Percentiles rank a stretch among this genome's conserved stretches.
phyloP scores from a whole-genome alignment of 1,140 invertebrate species.

The Lamellibrachia luymesi region DNA sequence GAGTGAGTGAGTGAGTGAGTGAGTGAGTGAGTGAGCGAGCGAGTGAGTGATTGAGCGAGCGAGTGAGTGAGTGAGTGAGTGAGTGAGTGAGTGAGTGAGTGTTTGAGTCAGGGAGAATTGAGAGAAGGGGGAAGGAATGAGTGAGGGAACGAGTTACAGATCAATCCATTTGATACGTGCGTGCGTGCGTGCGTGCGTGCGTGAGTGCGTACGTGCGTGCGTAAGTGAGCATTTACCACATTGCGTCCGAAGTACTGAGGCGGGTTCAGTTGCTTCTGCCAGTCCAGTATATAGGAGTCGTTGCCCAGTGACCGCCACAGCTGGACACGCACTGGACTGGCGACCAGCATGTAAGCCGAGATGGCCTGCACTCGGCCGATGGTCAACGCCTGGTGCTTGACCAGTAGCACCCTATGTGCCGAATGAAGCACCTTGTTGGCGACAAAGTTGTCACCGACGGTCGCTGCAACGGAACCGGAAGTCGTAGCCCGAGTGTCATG shows the following conservation, averaged over 20 bases:
- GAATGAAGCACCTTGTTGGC: background rate
- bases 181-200: background rate
- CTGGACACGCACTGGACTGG: background rate
- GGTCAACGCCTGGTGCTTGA: background rate
- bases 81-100: conserved; percentile 3
- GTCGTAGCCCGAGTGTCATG: background rate
- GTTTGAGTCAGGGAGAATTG: background rate
- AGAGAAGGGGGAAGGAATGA: background rate
- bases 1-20: background rate
- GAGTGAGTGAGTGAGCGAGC: background rate
- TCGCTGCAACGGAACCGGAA: background rate
- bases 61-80: background rate
- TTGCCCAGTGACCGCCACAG: background rate
- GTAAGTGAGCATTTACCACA: background rate
- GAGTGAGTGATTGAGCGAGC: background rate
- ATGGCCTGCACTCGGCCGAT: background rate
- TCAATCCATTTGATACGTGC: background rate
- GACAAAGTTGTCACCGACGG: background rate
- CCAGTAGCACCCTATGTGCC: background rate
- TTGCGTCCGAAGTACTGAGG: background rate
- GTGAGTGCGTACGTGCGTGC: background rate
- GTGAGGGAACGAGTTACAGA: background rate
- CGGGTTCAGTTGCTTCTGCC: background rate
- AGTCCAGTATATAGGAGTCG: background rate
- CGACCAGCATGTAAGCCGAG: background rate